These are phyloP conservation scores for Oncorhynchus mykiss DNA, from an alignment of 2,113 vertebrate species.

Conservation along the genomic window DNA sequence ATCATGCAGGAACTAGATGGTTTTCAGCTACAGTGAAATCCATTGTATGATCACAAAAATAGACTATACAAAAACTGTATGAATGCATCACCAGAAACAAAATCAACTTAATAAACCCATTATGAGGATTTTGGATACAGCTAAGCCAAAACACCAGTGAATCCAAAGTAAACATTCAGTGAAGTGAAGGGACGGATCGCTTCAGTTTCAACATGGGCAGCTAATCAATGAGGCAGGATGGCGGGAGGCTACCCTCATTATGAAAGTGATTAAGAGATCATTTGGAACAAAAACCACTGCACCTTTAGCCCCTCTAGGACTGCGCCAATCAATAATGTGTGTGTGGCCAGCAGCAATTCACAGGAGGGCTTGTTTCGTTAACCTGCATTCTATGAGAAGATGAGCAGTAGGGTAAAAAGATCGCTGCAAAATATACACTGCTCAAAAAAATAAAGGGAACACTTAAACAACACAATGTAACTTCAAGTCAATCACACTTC, in stretches of 20 bases:
- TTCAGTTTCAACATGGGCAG: constrained; percentile 46
- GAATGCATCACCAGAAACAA: neutral
- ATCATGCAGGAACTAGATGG: neutral
- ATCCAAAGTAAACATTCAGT: constrained; percentile 31
- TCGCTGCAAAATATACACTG: neutral
- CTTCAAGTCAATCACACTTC: no score
- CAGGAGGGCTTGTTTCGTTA: constrained; percentile 26
- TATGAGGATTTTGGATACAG: neutral
- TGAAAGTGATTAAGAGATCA: constrained; percentile 69
- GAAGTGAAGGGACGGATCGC: constrained; percentile 37
- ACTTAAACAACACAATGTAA: no score
- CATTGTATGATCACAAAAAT: neutral
- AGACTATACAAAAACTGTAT: constrained; percentile 21
- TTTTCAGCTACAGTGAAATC: neutral
- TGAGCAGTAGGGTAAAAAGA: neutral
- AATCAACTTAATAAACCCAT: neutral
- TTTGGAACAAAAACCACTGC: constrained; percentile 58
- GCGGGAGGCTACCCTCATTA: constrained; percentile 55
- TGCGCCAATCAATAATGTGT: constrained; percentile 55
- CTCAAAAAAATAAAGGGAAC: no score
- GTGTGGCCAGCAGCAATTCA: constrained; percentile 44
- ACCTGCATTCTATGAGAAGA: constrained; percentile 26
- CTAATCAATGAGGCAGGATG: constrained; percentile 62
- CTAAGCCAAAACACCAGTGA: neutral
- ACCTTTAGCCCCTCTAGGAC: constrained; percentile 35